Evolutionary conservation across 2,113 vertebrate species (phyloP).

Genomic region (Plecturocebus donacophilus): DNA sequence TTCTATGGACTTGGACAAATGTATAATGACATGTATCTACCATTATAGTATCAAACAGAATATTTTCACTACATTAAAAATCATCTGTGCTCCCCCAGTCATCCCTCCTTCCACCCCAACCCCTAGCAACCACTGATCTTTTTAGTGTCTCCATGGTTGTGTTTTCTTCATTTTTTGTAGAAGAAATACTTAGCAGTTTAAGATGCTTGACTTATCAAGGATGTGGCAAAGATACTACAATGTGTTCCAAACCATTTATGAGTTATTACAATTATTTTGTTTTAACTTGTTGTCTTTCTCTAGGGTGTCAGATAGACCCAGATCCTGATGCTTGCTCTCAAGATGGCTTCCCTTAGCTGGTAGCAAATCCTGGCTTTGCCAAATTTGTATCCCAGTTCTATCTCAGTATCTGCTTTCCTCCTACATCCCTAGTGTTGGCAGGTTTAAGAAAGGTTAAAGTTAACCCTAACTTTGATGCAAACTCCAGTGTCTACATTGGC

Average conservation of each 20-base stretch:
- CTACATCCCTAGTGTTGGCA: background rate
- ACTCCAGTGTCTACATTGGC: background rate
- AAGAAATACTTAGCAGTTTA: background rate
- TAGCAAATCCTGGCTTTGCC: background rate
- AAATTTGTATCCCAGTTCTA: background rate
- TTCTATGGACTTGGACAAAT: background rate
- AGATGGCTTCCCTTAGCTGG: background rate
- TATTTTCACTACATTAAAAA: background rate
- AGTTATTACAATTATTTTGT: background rate
- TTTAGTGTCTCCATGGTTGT: background rate
- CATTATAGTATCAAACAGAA: background rate
- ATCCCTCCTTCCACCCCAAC: background rate
- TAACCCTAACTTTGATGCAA: background rate
- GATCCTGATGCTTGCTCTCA: background rate
- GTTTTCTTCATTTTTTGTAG: background rate
- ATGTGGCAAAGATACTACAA: background rate
- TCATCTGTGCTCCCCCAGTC: accelerated
- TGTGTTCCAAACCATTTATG: background rate
- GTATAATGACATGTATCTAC: too few species aligned
- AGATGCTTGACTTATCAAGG: background rate
- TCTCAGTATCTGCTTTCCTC: background rate
- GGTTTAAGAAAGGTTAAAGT: background rate
- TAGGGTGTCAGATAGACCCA: background rate
- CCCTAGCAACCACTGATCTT: background rate
- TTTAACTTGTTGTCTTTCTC: background rate